Conservation (phyloP, 2,113 vertebrate genomes). For the Empidonax traillii region DNA sequence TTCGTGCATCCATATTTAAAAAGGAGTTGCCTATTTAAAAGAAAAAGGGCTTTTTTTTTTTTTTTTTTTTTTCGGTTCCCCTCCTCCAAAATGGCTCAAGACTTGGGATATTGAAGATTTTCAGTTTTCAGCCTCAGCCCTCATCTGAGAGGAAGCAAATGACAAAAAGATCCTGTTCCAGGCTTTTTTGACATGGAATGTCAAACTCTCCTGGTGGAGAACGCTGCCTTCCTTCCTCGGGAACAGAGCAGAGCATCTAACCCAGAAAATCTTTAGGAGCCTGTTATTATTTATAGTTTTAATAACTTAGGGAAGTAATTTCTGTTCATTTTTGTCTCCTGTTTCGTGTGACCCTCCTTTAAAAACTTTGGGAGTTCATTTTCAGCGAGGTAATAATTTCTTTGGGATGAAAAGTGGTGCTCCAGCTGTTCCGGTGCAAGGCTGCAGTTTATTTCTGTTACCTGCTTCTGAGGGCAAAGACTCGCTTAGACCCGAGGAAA, state of each 20-base stretch:
- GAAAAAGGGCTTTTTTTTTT: background rate
- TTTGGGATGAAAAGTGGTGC: background rate
- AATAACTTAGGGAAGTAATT: background rate
- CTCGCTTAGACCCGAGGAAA: background rate
- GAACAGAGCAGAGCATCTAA: background rate
- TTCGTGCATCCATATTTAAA: slow-evolving; percentile 64
- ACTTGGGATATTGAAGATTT: background rate
- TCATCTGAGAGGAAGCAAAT: background rate
- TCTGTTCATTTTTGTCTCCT: background rate
- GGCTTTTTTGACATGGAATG: background rate
- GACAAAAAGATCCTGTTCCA: background rate
- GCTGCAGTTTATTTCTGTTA: background rate
- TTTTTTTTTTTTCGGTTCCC: background rate
- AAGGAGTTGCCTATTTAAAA: slow-evolving; percentile 59
- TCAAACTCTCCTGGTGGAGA: background rate
- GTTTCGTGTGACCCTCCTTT: background rate
- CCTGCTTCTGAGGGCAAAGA: background rate
- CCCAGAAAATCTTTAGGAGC: background rate
- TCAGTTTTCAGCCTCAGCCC: background rate
- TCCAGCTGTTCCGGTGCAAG: background rate
- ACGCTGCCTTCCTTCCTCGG: background rate
- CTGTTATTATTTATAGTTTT: background rate
- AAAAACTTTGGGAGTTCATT: background rate
- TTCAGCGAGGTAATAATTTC: background rate
- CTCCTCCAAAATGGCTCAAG: background rate